These are phyloP conservation scores for Colletes gigas DNA, from an alignment of 1,140 invertebrate species.

Conservation along the genomic window DNA sequence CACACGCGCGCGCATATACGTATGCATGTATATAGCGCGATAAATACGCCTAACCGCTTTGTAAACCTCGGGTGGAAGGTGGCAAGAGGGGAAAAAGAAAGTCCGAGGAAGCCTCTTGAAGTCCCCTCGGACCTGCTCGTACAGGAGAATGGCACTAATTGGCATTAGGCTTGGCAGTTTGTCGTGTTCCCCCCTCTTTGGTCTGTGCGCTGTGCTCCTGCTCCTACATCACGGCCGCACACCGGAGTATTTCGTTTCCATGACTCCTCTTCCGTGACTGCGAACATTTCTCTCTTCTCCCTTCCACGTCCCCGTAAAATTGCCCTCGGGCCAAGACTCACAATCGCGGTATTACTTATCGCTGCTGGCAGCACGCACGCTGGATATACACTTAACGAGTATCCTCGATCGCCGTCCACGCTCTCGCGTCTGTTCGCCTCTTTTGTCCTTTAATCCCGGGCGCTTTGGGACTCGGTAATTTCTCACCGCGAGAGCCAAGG, in stretches of 20 bases:
- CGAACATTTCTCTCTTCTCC: constrained; percentile 43
- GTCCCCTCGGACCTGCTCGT: constrained; percentile 59
- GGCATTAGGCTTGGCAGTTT: constrained; percentile 80
- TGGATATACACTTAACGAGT: constrained; percentile 38
- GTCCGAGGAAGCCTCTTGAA: constrained; percentile 57
- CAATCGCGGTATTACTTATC: constrained; percentile 50
- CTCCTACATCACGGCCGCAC: constrained; percentile 27
- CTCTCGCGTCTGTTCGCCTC: constrained; percentile 29
- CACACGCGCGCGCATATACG: background rate
- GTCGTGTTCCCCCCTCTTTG: constrained; percentile 64
- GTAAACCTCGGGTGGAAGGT: constrained; percentile 54
- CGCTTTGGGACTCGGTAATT: constrained; percentile 41
- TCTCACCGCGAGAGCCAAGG: constrained; percentile 7
- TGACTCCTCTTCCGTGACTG: constrained; percentile 53
- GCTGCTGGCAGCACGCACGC: constrained; percentile 47
- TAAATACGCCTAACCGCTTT: constrained; percentile 71
- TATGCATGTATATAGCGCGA: constrained; percentile 54
- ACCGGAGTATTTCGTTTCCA: constrained; percentile 47
- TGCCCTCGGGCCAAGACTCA: constrained; percentile 17
- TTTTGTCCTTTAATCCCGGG: constrained; percentile 47
- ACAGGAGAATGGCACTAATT: constrained; percentile 79
- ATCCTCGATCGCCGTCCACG: constrained; percentile 33
- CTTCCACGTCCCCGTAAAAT: constrained; percentile 30
- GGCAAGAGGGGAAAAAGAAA: constrained; percentile 50
- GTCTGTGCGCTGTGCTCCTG: constrained; percentile 26